phyloP scores from a whole-genome alignment of 2,797 vertebrate genomes.

The Channa striata region DNA sequence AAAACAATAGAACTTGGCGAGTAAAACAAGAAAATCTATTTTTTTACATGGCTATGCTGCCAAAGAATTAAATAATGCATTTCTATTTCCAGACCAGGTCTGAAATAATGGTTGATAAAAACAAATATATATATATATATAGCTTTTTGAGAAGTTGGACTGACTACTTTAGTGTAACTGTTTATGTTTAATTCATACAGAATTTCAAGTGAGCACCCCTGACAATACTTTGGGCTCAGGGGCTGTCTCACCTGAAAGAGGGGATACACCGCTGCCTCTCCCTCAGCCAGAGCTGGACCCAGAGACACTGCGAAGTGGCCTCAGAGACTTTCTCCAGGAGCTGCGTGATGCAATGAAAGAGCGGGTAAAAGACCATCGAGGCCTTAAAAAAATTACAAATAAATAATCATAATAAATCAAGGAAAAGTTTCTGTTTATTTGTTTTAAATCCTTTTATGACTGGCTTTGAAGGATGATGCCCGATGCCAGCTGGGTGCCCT shows the following conservation, averaged over 20 bases:
- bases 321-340: slow-evolving; percentile 91
- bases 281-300: slow-evolving; percentile 85
- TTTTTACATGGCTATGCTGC: too few relatives aligned
- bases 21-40: too few relatives aligned
- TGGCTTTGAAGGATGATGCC: slow-evolving; percentile 86
- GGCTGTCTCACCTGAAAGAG: slow-evolving; percentile 81
- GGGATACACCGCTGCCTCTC: slow-evolving; percentile 72
- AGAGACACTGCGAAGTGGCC: slow-evolving; percentile 85
- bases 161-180: not conserved
- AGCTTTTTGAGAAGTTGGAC: too few relatives aligned
- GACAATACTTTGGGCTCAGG: slow-evolving; percentile 79
- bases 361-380: slow-evolving; percentile 78
- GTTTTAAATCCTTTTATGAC: slow-evolving; percentile 23
- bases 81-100: too few relatives aligned
- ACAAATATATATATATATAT: too few relatives aligned
- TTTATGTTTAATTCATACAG: slow-evolving; percentile 53
- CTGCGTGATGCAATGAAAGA: slow-evolving; percentile 89
- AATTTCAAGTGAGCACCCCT: slow-evolving; percentile 77
- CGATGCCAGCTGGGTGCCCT: slow-evolving; percentile 80
- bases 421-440: not conserved
- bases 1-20: too few relatives aligned
- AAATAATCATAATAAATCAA: not conserved
- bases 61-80: too few relatives aligned
- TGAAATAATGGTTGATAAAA: too few relatives aligned
- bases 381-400: not conserved